Evolutionary conservation across 1,140 invertebrate species (phyloP), one percentile per base, ranked within the genome.

Genomic region (Danaus plexippus): DNA sequence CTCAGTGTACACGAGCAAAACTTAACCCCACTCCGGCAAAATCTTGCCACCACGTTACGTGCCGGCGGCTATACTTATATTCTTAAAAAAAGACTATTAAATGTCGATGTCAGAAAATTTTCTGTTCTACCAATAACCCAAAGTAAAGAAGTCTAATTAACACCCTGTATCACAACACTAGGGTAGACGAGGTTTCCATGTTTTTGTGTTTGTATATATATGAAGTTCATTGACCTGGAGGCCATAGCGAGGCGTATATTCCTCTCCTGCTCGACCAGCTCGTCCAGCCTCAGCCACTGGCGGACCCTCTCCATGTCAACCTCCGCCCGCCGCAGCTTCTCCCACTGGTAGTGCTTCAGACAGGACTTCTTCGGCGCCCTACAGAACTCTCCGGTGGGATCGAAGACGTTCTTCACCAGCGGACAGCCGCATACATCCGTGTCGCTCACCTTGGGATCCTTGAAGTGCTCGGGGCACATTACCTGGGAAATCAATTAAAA

Each of bases 381-480:
- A 84, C 97, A 98, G 79, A 96, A 95, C 57, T 88, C 83, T 0
- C 83, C 94, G 0, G 94, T 95, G 0, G 89, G 87, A 59, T 92
- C 91, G 76, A 96, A 96, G 0, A 96, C 92, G 70, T 96, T 92
- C 10, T 90, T 90, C 0, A 96, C 93, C 0, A 98, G 75, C 0
- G 97, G 97, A 85, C 94, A 97, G 0, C 97, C 97, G 81, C 97
- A 99, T 0, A 98, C 93, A 71, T 95, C 93, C 9, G 89, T 89
- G 63, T 94, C 93, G 54, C 88, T 90, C 40, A 98, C 92, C 89
- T 98, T 97, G 0, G 95, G 94, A 75, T 99, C 97, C 88, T 99
- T 99, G 59, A 94, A 96, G 80, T 99, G 98, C 75, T 99, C 98
- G 0, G 98, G 97, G 86, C 98, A 99, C 15, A 99, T 89, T 2